These are phyloP conservation scores for Trissolcus basalis DNA, from an alignment of 1,140 invertebrate species.

Conservation along the genomic window DNA sequence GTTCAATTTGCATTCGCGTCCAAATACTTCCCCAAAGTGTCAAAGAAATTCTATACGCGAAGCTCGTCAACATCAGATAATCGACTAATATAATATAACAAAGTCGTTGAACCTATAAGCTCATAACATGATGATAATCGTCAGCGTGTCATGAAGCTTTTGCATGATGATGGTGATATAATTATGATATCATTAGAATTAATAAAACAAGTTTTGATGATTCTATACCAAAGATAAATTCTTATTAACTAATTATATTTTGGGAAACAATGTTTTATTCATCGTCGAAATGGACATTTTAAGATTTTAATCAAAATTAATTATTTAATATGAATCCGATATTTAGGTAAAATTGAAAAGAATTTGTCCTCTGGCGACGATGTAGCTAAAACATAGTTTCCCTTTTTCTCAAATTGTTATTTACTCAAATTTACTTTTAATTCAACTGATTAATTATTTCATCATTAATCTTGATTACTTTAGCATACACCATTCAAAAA, in stretches of 20 bases:
- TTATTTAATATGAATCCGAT: too few relatives aligned
- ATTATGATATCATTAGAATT: constrained; percentile 41
- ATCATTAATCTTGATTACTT: too few relatives aligned
- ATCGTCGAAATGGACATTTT: too few relatives aligned
- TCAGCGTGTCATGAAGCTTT: constrained; percentile 39
- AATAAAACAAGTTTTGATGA: constrained; percentile 39
- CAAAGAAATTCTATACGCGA: constrained; percentile 28
- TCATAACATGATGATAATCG: constrained; percentile 38
- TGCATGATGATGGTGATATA: constrained; percentile 31
- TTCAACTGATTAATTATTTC: too few relatives aligned
- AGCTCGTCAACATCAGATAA: constrained; percentile 29
- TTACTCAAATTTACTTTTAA: too few relatives aligned
- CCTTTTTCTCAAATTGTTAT: too few relatives aligned
- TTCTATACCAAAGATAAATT: not conserved
- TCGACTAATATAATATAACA: constrained; percentile 14
- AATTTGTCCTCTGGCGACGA: too few relatives aligned
- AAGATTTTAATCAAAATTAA: too few relatives aligned
- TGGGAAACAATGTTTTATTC: too few relatives aligned
- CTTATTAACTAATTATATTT: not conserved
- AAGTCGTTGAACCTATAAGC: constrained; percentile 35
- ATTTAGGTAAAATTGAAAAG: too few relatives aligned
- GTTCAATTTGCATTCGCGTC: constrained; percentile 39
- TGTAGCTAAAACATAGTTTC: too few relatives aligned
- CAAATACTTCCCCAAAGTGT: constrained; percentile 18
- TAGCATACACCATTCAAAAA: too few relatives aligned